Evolutionary conservation across 2,888 invertebrate species (phyloP), one percentile per base, ranked within the genome.

Genomic region (Brenthis daphne): DNA sequence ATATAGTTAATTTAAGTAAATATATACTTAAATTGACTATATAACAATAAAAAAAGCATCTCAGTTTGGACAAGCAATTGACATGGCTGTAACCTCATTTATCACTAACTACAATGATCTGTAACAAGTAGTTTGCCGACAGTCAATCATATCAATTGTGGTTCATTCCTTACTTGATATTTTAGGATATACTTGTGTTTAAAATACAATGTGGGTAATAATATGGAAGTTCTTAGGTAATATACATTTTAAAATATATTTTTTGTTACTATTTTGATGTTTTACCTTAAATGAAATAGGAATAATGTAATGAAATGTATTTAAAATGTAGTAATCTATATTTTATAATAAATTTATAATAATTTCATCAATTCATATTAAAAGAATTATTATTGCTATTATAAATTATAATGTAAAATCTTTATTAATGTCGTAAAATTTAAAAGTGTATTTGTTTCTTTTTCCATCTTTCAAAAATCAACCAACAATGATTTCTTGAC

Each of bases 1-100:
- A 20, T 20, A 20, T 20, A 20, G 20, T 20, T 20, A 20, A 20
- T 20, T 0, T 20, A 20, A 20, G 20, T 51, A n/a, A 5, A 13
- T 20, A 63, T 16, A 16, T 37, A 37, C n/a, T 57, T 57, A 33
- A n/a, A 33, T 37, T 57, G 33, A 64, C 43, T 13, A 58, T 55
- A 54, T n/a, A n/a, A n/a, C 58, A 47, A 33, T 48, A 48, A 29
- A 29, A 29, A 12, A 60, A 50, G 12, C 60, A 50, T 50, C 60
- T 50, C 57, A 68, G 66, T 68, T 71, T 64, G 63, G 71, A 71
- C 68, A 66, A 51, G 6, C 68, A 68, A 68, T 71, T 71, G 71
- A 68, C 71, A 55, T 64, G 54, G 16, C 57, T 13, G 68, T 66
- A 66, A 71, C 71, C 71, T 58, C 51, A 65, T 58, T 70, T 68